phyloP scores from a whole-genome alignment of 2,888 invertebrate species.

The Dicycla oo region DNA sequence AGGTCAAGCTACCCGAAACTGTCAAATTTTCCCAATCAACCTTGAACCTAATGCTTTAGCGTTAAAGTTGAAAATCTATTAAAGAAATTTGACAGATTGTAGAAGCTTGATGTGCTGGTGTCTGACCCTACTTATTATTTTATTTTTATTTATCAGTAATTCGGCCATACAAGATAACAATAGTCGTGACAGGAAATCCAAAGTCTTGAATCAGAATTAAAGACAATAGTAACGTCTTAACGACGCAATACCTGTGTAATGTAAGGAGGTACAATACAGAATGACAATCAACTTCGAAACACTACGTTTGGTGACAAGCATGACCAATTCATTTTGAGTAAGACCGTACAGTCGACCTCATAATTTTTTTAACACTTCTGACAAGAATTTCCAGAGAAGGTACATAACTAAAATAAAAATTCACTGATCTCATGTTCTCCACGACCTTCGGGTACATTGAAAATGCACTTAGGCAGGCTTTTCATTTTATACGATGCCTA shows the following conservation, averaged over 20 bases:
- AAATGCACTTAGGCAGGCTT: too few relatives aligned
- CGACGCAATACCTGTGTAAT: conserved; percentile 27
- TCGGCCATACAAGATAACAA: conserved; percentile 20
- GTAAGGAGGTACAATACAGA: conserved; percentile 24
- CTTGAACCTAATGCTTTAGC: too few relatives aligned
- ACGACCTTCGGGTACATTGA: too few relatives aligned
- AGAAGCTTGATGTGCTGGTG: too few relatives aligned
- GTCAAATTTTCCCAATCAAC: too few relatives aligned
- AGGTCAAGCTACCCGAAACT: too few relatives aligned
- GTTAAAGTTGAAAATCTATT: too few relatives aligned
- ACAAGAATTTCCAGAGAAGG: too few relatives aligned
- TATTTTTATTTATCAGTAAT: conserved; percentile 12
- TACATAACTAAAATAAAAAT: too few relatives aligned
- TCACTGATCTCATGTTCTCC: too few relatives aligned
- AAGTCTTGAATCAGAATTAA: conserved; percentile 30
- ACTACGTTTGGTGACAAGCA: conserved; percentile 7
- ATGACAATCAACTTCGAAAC: conserved; percentile 39
- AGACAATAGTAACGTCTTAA: conserved; percentile 24
- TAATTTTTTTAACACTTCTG: background rate
- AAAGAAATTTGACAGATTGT: too few relatives aligned
- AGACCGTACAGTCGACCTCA: background rate
- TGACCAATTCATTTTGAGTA: conserved; percentile 23
- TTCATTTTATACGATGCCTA: too few relatives aligned
- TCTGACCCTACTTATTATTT: conserved; percentile 10
- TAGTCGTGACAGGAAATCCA: conserved; percentile 49